Base-by-base conservation (phyloP, 2,797 vertebrate genomes). In the Melanotaenia maccullochi region DNA sequence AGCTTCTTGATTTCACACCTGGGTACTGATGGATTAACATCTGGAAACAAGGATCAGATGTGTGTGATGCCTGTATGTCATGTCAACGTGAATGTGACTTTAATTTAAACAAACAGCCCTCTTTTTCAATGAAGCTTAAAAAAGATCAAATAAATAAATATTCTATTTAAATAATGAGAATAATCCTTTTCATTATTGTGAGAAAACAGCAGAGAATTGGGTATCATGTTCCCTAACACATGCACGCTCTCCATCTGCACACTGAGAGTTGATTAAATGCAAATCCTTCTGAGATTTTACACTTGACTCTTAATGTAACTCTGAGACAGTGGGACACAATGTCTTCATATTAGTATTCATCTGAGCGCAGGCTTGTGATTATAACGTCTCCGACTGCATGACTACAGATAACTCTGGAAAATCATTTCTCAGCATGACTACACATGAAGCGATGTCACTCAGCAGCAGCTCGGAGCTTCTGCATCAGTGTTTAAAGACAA, bases 261-360 rank as follows among this genome's bases (percentile, higher is more conserved):
- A 61, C 44, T 86, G 78, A 85, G 68, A 89, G 82, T 80, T 84
- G 75, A 84, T 92, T 84, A 89, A 92, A 91, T 79, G 74, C 68
- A 89, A 91, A 71, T 72, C 1, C 4, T 14, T 44, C 12, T 30
- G 52, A 78, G 82, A 87, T 89, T 87, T 91, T 93, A 85, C 92
- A 89, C 91, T 90, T 77, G 93, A 91, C 84, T 90, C 90, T 92
- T 92, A 86, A 86, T 91, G 91, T 85, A 74, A 86, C 81, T 83
- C 72, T 73, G 75, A 81, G 68, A 71, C 75, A 71, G 56, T 57
- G 54, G 59, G 69, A 44, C 58, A 78, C 72, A 71, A 61, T 79
- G 75, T 75, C 55, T 73, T 72, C n/a, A 9, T 59, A 79, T 90
- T 83, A 83, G 81, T 75, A 81, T 90, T 85, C 76, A 61, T 13